Conservation (phyloP, 30 jellyfish, hydroid and myxozoan species). For the Rhopilema esculentum region DNA sequence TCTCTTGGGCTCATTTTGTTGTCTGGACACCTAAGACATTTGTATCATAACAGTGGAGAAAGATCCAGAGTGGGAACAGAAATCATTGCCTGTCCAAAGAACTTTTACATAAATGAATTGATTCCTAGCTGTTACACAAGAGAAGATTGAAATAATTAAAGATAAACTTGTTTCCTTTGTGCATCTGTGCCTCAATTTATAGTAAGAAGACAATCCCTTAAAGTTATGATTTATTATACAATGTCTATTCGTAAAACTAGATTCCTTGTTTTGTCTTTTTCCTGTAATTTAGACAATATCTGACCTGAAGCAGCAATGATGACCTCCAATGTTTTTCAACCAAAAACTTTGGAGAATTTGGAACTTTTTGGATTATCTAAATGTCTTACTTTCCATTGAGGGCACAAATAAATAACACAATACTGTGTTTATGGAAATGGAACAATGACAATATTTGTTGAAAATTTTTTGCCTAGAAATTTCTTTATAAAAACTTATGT, state of each 20-base stretch:
- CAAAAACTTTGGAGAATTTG: neutral
- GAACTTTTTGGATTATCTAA: neutral
- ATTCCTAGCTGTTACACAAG: conserved; percentile 11
- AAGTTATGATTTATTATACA: neutral
- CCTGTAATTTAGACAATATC: neutral
- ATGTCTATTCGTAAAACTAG: neutral
- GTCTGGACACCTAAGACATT: conserved; percentile 38
- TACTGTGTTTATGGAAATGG: neutral
- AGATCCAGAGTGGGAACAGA: conserved; percentile 18
- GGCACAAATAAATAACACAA: neutral
- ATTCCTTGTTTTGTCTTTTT: neutral
- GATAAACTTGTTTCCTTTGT: neutral
- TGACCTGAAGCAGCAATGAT: neutral
- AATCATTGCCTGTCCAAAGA: conserved; percentile 3
- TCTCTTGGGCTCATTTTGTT: conserved; percentile 50
- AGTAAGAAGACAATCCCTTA: neutral
- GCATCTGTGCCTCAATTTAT: neutral
- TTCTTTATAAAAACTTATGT: neutral
- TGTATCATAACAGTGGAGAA: conserved; percentile 25
- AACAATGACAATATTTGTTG: neutral
- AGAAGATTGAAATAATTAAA: neutral
- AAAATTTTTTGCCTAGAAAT: neutral
- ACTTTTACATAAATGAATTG: conserved; percentile 18
- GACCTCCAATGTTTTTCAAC: neutral
- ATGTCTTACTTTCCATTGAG: neutral